Base-by-base conservation (phyloP, 92 coral and sea anemone genomes). In the Anthopleura xanthogrammica region DNA sequence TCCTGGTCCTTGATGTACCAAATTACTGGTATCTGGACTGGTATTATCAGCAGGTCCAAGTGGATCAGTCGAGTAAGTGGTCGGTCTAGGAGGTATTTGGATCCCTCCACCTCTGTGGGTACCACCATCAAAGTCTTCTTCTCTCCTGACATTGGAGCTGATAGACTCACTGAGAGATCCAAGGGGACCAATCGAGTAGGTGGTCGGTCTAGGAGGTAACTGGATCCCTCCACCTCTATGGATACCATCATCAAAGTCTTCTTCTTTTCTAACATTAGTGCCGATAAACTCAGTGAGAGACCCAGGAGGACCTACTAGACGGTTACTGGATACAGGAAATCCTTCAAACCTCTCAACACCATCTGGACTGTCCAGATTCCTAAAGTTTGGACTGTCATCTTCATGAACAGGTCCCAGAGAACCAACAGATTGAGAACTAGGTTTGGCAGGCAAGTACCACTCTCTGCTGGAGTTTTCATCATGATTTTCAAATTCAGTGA, bases 361-460 rank as follows among this genome's bases (percentile, higher is more conserved):
- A 29, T 23, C 41, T 68, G 1, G 74, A 4, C 36, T 29, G 41
- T 68, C 42, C 42, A 68, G 17, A 29, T 36, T 68, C 74, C 20
- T 68, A 22, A 4, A 19, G 9, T 2, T 62, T 62, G 74, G 16
- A 36, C 74, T 36, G 17, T 8, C 74, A 68, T 68, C 66, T 77
- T 77, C 62, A 19, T 17, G 7, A 20, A 48, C 16, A 29, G 80
- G 42, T 17, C 55, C 73, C 23, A 57, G 12, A 29, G 82, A 79
- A 55, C 72, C 72, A 16, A 79, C 5, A 9, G 73, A 79, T 22
- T 58, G 52, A n/a, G 72, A 36, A 16, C 82, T 86, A 1, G 80
- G 29, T 73, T 72, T 79, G 40, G 85, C 80, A 55, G 89, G 89
- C 52, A 80, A 3, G 73, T 86, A 60, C 89, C 89, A 80, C 41